A percentile compares a stretch with the other conserved stretches of the same genome.
Conservation (phyloP, 2,113 vertebrate genomes). For the Excalfactoria chinensis region DNA sequence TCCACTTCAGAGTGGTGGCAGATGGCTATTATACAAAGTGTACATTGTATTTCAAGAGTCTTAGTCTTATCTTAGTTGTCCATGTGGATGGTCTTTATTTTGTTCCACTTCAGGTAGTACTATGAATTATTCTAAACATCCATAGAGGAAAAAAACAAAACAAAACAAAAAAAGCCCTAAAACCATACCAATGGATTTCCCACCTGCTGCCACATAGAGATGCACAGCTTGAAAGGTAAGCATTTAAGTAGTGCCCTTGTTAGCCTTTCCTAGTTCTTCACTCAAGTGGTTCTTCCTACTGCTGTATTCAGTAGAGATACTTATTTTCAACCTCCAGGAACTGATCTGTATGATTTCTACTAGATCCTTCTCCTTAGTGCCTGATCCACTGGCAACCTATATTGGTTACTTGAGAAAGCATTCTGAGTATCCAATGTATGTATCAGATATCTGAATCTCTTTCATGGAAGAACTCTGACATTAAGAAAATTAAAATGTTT, state of each 20-base stretch:
- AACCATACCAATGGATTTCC: background rate
- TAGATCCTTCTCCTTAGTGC: background rate
- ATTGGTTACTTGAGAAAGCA: background rate
- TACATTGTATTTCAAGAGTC: background rate
- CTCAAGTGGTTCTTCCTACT: background rate
- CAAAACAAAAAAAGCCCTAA: background rate
- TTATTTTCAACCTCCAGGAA: background rate
- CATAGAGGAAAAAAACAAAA: background rate
- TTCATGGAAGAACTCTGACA: slow-evolving; percentile 60
- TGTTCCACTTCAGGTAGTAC: background rate
- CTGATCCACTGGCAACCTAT: background rate
- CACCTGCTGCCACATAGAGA: background rate
- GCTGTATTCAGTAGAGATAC: background rate
- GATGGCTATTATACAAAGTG: background rate
- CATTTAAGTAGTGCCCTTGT: background rate
- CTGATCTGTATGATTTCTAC: background rate
- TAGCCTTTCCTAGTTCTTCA: background rate
- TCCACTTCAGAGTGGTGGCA: fast-evolving
- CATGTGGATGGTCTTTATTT: background rate
- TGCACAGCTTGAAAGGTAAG: background rate
- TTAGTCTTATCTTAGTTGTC: background rate
- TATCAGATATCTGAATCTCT: slow-evolving; percentile 60
- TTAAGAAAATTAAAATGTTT: slow-evolving; percentile 73
- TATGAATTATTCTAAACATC: background rate
- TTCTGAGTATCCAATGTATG: background rate